Evolutionary conservation across 2,888 invertebrate species (phyloP).

Genomic region (Cyclophora punctaria): DNA sequence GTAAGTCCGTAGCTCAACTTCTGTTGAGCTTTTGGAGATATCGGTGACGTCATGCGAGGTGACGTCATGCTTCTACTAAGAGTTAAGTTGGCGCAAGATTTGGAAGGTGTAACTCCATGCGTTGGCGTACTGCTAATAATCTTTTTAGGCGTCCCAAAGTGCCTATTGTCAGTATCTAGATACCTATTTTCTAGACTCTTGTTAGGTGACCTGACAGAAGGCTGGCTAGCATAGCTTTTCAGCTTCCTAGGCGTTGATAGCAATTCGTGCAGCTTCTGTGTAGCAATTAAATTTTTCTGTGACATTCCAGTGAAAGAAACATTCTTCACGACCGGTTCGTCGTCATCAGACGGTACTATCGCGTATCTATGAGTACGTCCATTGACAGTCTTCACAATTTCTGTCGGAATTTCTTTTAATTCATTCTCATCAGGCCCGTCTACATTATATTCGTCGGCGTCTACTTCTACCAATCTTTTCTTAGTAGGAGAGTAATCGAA

Average conservation of each 20-base stretch:
- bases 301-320: conserved; percentile 68
- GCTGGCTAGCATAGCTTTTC: conserved; percentile 66
- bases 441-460: conserved; percentile 71
- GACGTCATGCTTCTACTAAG: conserved; percentile 41
- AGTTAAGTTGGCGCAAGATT: conserved; percentile 63
- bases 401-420: conserved; percentile 74
- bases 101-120: conserved; percentile 59
- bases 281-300: conserved; percentile 79
- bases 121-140: conserved; percentile 62
- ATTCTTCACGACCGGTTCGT: conserved; percentile 45
- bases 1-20: conserved; percentile 68
- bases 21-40: conserved; percentile 73
- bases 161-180: conserved; percentile 25
- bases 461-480: conserved; percentile 60
- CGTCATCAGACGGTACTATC: conserved; percentile 74
- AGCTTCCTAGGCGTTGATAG: conserved; percentile 82
- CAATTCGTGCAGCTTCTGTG: conserved; percentile 84
- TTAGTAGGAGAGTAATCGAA: conserved; percentile 66
- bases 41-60: conserved; percentile 47
- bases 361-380: conserved; percentile 76
- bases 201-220: conserved; percentile 62
- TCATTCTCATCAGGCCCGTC: conserved; percentile 69
- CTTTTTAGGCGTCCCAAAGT: conserved; percentile 39
- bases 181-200: conserved; percentile 28
- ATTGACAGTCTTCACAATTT: conserved; percentile 78